These are phyloP conservation scores for Accipiter virgatus DNA, from an alignment of 2,113 vertebrate species.

Conservation along the genomic window DNA sequence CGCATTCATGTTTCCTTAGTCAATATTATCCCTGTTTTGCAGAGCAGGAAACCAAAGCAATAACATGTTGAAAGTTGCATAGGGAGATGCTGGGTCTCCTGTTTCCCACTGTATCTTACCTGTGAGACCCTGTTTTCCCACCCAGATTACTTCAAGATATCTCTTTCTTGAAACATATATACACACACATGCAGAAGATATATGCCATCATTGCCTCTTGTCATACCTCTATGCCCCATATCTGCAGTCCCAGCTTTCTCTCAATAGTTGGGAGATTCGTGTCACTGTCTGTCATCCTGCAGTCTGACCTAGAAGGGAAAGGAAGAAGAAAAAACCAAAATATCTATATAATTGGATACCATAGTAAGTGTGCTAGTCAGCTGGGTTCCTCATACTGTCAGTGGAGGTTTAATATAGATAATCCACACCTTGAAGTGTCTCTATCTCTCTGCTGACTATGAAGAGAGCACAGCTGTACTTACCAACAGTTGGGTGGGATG, in stretches of 20 bases:
- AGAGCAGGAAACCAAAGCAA: not conserved
- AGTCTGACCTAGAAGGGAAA: conserved; percentile 50
- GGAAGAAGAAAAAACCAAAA: not conserved
- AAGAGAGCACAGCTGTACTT: not conserved
- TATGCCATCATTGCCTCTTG: not conserved
- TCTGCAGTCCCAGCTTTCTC: conserved; percentile 83
- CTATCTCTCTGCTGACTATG: not conserved
- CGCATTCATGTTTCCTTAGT: not conserved
- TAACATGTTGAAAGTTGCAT: not conserved
- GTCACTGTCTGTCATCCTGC: conserved; percentile 74
- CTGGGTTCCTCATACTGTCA: not conserved
- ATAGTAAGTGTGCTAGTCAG: not conserved
- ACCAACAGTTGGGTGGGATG: not conserved
- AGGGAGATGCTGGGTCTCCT: not conserved
- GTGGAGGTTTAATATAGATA: not conserved
- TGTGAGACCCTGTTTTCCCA: not conserved
- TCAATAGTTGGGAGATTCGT: conserved; percentile 64
- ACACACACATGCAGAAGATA: not conserved
- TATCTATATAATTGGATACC: not conserved
- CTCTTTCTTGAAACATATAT: not conserved
- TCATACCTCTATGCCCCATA: conserved; percentile 91
- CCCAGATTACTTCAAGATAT: not conserved
- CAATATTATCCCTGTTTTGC: not conserved
- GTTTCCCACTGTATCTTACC: not conserved
- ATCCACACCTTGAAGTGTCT: not conserved